A percentile compares a stretch with the other conserved stretches of the same genome.
Conservation (phyloP, 1,140 invertebrate species). For the Coelopa frigida region DNA sequence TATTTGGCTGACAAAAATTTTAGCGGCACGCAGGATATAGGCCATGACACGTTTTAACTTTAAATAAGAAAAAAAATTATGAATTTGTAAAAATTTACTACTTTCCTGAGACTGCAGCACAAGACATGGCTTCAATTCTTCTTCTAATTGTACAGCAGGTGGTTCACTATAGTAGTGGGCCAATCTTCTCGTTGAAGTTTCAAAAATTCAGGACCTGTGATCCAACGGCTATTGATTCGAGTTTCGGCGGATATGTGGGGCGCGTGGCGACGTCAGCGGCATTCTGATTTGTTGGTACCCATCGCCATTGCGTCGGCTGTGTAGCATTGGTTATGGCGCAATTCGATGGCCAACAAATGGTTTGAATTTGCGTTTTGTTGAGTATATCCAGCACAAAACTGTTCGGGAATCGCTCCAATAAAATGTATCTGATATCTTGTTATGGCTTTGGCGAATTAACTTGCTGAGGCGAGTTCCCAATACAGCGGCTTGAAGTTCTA, state of each 20-base stretch:
- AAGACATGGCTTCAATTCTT: neutral
- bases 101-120: neutral
- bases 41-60: neutral
- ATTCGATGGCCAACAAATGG: constrained; percentile 42
- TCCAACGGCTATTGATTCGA: constrained; percentile 9
- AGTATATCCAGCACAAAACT: constrained; percentile 31
- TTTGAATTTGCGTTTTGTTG: constrained; percentile 25
- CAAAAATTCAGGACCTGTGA: constrained; percentile 20
- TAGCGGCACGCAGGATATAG: constrained; percentile 2
- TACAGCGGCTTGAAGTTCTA: constrained; percentile 28
- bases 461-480: constrained; percentile 17
- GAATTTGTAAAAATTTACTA: neutral
- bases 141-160: neutral
- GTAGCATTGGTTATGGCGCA: constrained; percentile 32
- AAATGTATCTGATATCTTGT: constrained; percentile 8
- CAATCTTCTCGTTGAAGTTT: neutral
- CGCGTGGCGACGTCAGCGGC: constrained; percentile 25
- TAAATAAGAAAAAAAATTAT: constrained; percentile 1
- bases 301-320: constrained; percentile 18
- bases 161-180: constrained; percentile 6
- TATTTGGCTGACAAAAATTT: neutral
- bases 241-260: neutral
- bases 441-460: neutral
- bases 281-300: constrained; percentile 25
- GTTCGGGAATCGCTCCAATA: constrained; percentile 37